A percentile compares a stretch with the other conserved stretches of the same genome.
Conservation (phyloP, 2,888 invertebrate genomes). For the Microchrysa polita region DNA sequence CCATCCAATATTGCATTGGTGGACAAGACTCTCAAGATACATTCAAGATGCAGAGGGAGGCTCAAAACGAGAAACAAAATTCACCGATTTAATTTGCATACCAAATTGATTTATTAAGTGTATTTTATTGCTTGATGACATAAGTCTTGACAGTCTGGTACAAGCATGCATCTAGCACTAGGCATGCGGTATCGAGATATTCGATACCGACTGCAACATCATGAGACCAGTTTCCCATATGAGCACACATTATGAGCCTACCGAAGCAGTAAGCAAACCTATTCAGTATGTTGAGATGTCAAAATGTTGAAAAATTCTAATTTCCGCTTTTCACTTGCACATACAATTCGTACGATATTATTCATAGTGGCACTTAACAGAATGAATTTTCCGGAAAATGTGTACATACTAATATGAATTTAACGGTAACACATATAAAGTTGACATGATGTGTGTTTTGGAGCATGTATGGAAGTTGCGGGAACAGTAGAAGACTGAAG, state of each 20-base stretch:
- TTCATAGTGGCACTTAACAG: background rate
- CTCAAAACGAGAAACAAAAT: background rate
- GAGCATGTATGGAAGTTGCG: background rate
- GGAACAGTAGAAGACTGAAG: background rate
- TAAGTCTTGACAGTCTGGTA: background rate
- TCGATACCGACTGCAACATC: no score
- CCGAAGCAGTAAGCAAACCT: no score
- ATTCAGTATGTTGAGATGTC: no score
- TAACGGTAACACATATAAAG: slow-evolving; percentile 25
- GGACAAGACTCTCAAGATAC: no score
- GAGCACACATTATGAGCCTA: no score
- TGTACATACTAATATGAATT: background rate
- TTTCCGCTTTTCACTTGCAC: slow-evolving; percentile 29
- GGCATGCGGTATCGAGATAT: no score
- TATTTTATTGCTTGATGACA: slow-evolving; percentile 10
- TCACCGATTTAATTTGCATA: slow-evolving; percentile 6
- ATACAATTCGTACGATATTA: background rate
- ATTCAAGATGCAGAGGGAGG: no score
- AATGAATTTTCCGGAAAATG: slow-evolving; percentile 28
- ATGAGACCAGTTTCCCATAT: no score
- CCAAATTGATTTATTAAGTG: slow-evolving; percentile 6
- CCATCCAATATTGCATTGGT: no score
- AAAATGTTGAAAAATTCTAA: slow-evolving; percentile 19
- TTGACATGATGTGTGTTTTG: background rate
- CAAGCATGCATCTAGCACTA: no score